phyloP scores from a whole-genome alignment of 2,113 vertebrate species.

The Shinisaurus crocodilurus region DNA sequence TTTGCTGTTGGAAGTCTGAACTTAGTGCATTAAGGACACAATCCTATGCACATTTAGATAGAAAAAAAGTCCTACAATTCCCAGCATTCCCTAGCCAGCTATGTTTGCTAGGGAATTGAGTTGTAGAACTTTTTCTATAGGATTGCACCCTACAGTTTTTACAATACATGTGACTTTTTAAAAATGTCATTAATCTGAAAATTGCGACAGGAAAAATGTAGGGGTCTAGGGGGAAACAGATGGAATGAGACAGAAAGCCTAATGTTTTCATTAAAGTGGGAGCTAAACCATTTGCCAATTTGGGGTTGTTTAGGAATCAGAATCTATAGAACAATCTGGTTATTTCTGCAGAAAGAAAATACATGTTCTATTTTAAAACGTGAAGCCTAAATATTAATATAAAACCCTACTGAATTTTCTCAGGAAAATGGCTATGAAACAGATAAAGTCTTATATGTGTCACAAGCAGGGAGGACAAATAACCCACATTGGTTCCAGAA shows the following conservation, averaged over 20 bases:
- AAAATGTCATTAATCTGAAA: constrained; percentile 56
- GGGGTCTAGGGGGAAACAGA: constrained; percentile 22
- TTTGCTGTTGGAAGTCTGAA: constrained; percentile 56
- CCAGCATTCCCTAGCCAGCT: too few relatives aligned
- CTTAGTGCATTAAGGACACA: constrained; percentile 65
- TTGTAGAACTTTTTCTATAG: too few relatives aligned
- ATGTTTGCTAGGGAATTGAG: too few relatives aligned
- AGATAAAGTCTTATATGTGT: background rate
- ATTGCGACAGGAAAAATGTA: constrained; percentile 44
- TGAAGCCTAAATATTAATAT: background rate
- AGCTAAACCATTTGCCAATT: background rate
- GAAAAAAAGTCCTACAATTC: too few relatives aligned
- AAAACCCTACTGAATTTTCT: background rate
- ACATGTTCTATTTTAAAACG: background rate
- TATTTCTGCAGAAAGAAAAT: background rate
- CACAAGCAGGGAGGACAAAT: background rate
- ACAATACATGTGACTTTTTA: constrained; percentile 68
- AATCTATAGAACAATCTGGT: background rate
- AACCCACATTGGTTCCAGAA: background rate
- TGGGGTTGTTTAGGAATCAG: background rate
- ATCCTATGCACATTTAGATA: too few relatives aligned
- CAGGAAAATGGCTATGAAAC: background rate
- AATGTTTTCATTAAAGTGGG: constrained; percentile 15
- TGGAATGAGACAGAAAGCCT: constrained; percentile 22
- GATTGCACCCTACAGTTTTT: constrained; percentile 38